phyloP scores from a whole-genome alignment of 2,888 invertebrate species.

The Yponomeuta evonymella region DNA sequence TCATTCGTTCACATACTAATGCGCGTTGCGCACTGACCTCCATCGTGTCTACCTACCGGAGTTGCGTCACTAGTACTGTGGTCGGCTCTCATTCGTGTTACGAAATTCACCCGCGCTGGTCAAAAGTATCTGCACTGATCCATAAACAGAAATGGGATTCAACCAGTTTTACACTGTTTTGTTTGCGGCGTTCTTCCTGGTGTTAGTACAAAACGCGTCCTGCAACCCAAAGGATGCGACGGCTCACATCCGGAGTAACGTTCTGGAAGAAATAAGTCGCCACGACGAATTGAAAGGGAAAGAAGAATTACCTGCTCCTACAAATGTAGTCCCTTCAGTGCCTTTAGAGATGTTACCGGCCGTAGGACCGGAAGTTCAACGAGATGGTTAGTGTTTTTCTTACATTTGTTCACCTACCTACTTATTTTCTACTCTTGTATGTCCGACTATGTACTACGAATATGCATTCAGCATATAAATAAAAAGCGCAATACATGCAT shows the following conservation, averaged over 20 bases:
- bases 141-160: not conserved
- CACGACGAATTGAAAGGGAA: not conserved
- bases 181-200: not conserved
- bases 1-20: slow-evolving; percentile 9
- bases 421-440: too few species aligned
- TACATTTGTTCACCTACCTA: not conserved
- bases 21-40: not conserved
- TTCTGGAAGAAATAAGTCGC: not conserved
- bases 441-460: too few species aligned
- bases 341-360: not conserved
- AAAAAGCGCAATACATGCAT: too few species aligned
- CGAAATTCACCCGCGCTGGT: not conserved
- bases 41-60: not conserved
- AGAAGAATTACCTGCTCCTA: not conserved
- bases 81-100: slow-evolving; percentile 4
- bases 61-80: not conserved
- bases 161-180: not conserved
- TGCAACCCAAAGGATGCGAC: not conserved
- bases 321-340: not conserved
- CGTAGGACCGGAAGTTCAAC: not conserved
- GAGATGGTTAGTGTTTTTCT: not conserved
- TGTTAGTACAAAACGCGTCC: slow-evolving; percentile 1
- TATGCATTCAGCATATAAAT: too few species aligned
- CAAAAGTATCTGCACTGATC: not conserved
- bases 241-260: not conserved